Evolutionary conservation across 2,113 vertebrate genomes (phyloP).

Genomic region (Tyto alba): DNA sequence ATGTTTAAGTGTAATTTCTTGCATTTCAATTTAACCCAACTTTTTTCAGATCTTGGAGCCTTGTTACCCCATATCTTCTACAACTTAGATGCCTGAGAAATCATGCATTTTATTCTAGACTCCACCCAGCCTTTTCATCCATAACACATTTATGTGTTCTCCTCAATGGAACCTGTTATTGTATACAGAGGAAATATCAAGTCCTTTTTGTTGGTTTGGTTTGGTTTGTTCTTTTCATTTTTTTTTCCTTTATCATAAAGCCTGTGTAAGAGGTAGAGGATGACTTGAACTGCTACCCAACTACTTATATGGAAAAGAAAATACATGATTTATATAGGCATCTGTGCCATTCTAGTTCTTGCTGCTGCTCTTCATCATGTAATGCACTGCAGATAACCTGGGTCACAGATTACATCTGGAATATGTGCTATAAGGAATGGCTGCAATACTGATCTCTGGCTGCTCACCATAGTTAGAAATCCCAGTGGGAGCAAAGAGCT

Average conservation of each 20-base stretch:
- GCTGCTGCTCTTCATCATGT: not conserved
- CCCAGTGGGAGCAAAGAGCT: not conserved
- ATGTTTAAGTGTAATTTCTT: not conserved
- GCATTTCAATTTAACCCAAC: not conserved
- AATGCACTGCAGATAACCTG: not conserved
- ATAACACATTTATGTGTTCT: not conserved
- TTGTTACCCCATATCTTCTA: not conserved
- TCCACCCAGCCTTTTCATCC: not conserved
- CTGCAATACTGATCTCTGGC: not conserved
- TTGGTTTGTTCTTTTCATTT: not conserved
- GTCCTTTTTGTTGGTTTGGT: not conserved
- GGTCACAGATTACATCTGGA: not conserved
- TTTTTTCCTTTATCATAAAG: not conserved
- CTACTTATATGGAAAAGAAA: not conserved
- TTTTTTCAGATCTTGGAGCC: not conserved
- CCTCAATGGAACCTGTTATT: not conserved
- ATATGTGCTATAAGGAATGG: not conserved
- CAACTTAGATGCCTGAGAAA: not conserved
- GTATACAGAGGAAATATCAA: rapidly evolving
- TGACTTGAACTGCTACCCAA: not conserved
- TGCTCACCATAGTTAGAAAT: not conserved
- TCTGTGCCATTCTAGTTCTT: not conserved
- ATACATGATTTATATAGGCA: not conserved
- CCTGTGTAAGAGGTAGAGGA: not conserved
- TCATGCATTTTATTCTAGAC: not conserved